Percentiles rank a stretch among this genome's conserved stretches.
Conservation (phyloP, 2,888 invertebrate species). For the Drosophila formosana region DNA sequence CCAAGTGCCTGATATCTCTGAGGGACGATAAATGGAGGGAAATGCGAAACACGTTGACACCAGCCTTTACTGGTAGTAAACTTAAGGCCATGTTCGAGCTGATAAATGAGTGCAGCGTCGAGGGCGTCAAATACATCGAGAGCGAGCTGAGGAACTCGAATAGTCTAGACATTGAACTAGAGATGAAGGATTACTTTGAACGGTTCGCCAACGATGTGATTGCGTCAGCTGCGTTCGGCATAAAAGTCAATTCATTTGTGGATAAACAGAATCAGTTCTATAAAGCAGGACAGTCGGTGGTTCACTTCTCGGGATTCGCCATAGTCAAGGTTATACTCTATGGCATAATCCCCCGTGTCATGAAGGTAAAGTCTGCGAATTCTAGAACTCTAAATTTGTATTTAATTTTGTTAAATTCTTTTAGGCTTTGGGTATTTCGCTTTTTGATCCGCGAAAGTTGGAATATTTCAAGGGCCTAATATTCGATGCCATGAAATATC, state of each 20-base stretch:
- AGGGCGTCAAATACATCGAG: conserved; percentile 60
- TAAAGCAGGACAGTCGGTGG: conserved; percentile 85
- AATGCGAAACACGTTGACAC: conserved; percentile 85
- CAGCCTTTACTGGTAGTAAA: conserved; percentile 85
- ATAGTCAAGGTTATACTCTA: conserved; percentile 69
- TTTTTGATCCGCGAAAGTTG: conserved; percentile 79
- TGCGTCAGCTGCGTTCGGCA: conserved; percentile 85
- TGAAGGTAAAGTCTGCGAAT: conserved; percentile 58
- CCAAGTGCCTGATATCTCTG: conserved; percentile 85
- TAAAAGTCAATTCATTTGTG: conserved; percentile 86
- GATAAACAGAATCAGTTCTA: conserved; percentile 87
- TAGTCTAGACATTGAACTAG: conserved; percentile 65
- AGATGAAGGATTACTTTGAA: conserved; percentile 83
- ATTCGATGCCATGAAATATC: conserved; percentile 84
- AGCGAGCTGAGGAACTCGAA: conserved; percentile 25
- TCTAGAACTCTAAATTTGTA: too few relatives aligned
- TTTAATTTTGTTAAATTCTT: background rate
- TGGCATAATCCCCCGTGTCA: conserved; percentile 59
- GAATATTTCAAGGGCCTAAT: conserved; percentile 85
- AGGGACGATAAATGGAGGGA: conserved; percentile 84
- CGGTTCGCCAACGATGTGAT: conserved; percentile 84
- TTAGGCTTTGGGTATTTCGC: conserved; percentile 61
- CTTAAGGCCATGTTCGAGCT: conserved; percentile 85
- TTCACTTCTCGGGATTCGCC: conserved; percentile 77
- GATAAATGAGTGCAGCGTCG: conserved; percentile 73